These are phyloP conservation scores for Eristalis intricaria DNA, from an alignment of 2,888 invertebrate genomes.

Conservation along the genomic window DNA sequence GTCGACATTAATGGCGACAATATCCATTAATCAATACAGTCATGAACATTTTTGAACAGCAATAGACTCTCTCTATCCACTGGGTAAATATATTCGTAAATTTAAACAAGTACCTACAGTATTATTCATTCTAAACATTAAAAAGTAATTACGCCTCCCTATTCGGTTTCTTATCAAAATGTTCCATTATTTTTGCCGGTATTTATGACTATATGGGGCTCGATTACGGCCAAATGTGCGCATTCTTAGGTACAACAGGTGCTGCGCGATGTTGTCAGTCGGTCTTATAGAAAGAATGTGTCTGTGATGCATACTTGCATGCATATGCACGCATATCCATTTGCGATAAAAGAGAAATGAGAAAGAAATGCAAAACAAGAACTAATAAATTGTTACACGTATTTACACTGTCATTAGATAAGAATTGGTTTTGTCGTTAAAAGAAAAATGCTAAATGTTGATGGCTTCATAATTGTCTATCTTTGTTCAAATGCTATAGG, in stretches of 20 bases:
- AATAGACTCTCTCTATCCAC: neutral
- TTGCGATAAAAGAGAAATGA: slow-evolving; percentile 4
- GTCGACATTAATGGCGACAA: slow-evolving; percentile 58
- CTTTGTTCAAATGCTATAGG: neutral
- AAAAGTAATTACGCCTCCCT: slow-evolving; percentile 53
- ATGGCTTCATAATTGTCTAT: neutral
- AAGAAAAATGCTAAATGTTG: neutral
- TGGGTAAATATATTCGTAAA: slow-evolving; percentile 20
- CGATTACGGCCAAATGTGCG: neutral
- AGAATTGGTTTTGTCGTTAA: neutral
- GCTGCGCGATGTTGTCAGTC: neutral
- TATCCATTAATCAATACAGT: slow-evolving; percentile 61
- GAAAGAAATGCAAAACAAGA: neutral
- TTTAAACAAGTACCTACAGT: slow-evolving; percentile 42
- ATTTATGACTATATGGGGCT: slow-evolving; percentile 2
- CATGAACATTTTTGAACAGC: slow-evolving; percentile 54
- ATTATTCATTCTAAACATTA: slow-evolving; percentile 48
- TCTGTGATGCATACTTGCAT: neutral
- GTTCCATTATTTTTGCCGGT: slow-evolving; percentile 20
- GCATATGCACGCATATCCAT: neutral
- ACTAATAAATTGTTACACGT: neutral
- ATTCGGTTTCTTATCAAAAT: slow-evolving; percentile 52
- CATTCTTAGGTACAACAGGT: slow-evolving; percentile 7
- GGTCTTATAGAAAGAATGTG: neutral
- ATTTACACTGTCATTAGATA: neutral